Percentiles rank a stretch among this genome's conserved stretches.
phyloP scores from a whole-genome alignment of 1,140 invertebrate species.

The Stegodyphus mimosarum region DNA sequence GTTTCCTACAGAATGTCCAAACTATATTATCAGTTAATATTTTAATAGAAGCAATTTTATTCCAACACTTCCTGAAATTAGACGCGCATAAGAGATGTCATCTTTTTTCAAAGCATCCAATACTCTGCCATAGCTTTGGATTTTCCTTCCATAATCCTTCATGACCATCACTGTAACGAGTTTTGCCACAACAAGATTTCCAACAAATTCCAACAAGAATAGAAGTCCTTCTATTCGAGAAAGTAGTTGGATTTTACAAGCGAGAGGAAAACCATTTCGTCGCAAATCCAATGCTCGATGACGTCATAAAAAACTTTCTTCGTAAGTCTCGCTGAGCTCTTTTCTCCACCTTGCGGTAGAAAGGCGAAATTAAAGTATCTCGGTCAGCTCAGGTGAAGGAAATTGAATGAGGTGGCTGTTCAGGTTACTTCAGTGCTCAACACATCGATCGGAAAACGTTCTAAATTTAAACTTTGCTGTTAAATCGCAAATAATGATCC shows the following conservation, averaged over 20 bases:
- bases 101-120: no score
- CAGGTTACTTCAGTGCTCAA: background rate
- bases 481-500: no score
- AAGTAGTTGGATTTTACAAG: background rate
- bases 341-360: background rate
- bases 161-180: no score
- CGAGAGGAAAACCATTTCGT: background rate
- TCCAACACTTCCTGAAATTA: no score
- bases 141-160: no score
- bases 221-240: background rate
- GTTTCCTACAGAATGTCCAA: no score
- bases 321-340: background rate
- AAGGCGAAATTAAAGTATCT: constrained; percentile 1
- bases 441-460: background rate
- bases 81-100: no score
- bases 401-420: constrained; percentile 23
- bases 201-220: background rate
- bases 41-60: no score
- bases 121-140: no score
- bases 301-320: background rate
- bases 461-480: no score
- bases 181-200: no score
- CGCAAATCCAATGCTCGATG: constrained; percentile 1
- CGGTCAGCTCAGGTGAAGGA: constrained; percentile 10
- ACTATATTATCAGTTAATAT: no score